Base-by-base conservation (phyloP, 2,888 invertebrate species). In the Serripes groenlandicus region DNA sequence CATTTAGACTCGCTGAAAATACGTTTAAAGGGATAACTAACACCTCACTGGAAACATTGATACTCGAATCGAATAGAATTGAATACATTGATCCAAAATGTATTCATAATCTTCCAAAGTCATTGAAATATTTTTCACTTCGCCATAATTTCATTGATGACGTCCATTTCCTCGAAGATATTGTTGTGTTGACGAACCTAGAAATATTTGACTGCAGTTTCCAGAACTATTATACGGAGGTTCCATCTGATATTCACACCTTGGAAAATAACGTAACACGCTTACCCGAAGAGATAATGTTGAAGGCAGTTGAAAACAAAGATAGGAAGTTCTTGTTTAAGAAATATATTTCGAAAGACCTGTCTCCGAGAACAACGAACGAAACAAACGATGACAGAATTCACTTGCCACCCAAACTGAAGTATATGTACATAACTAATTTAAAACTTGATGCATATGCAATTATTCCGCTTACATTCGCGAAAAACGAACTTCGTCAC, bases 171-270 rank as follows among this genome's bases (percentile, higher is more conserved):
- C 3, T 37, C 11, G 23, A 15, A 26, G 23, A 66, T 5, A 66
- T 42, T n/a, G 28, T 66, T 0, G 1, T 26, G 23, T 42, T 66
- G 7, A 1, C n/a, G 23, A 66, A 66, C 26, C 34, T 66, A 42
- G 66, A 66, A 26, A 26, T 42, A 11, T 42, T 66, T 37, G 66
- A 66, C 26, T 11, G 30, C 9, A 66, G 66, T 26, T 66, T 34
- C 21, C 66, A 66, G 26, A 66, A 66, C 28, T 42, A 42, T 42
- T 66, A 66, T 21, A 37, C n/a, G n/a, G n/a, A n/a, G n/a, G n/a
- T n/a, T n/a, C n/a, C n/a, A n/a, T n/a, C n/a, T n/a, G n/a, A n/a
- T n/a, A n/a, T n/a, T n/a, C n/a, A n/a, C n/a, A n/a, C n/a, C n/a
- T n/a, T n/a, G n/a, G n/a, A n/a, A n/a, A n/a, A n/a, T n/a, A n/a